phyloP scores from a whole-genome alignment of 2,888 invertebrate genomes.

The Caenorhabditis uteleia region DNA sequence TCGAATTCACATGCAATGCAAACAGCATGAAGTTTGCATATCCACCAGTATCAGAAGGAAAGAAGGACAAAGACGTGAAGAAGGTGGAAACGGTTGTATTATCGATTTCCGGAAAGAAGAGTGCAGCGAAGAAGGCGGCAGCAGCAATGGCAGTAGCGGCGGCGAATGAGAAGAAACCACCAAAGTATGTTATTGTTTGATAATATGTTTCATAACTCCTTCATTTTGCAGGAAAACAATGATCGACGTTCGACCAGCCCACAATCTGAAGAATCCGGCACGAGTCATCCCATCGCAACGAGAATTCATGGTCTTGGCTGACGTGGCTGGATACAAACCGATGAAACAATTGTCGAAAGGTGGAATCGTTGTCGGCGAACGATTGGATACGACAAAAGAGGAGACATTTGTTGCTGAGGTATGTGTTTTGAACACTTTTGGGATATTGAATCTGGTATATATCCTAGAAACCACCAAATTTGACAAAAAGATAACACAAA shows the following conservation, averaged over 20 bases:
- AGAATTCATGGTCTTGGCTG: slow-evolving; percentile 10
- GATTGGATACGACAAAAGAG: slow-evolving; percentile 8
- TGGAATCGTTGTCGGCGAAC: slow-evolving; percentile 30
- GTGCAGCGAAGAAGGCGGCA: slow-evolving; percentile 8
- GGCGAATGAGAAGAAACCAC: slow-evolving; percentile 17
- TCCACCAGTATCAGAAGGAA: slow-evolving; percentile 28
- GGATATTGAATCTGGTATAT: no score
- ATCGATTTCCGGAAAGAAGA: slow-evolving; percentile 39
- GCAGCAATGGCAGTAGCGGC: slow-evolving; percentile 1
- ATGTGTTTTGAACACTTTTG: no score
- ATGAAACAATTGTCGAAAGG: slow-evolving; percentile 21
- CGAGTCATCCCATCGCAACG: slow-evolving; percentile 28
- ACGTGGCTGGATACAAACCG: slow-evolving; percentile 5
- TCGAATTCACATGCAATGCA: slow-evolving; percentile 14
- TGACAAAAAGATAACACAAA: no score
- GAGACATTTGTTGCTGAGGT: slow-evolving; percentile 27
- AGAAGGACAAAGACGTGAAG: slow-evolving; percentile 36
- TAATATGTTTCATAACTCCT: no score
- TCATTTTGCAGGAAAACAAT: slow-evolving; percentile 2
- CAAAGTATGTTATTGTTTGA: no score
- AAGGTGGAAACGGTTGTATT: slow-evolving; percentile 36
- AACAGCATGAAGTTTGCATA: slow-evolving; percentile 22
- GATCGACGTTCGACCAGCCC: slow-evolving; percentile 8
- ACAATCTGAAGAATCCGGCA: slow-evolving; percentile 22
- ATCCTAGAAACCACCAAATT: no score